phyloP scores from a whole-genome alignment of 2,797 vertebrate genomes.

The Glyptemys insculpta region DNA sequence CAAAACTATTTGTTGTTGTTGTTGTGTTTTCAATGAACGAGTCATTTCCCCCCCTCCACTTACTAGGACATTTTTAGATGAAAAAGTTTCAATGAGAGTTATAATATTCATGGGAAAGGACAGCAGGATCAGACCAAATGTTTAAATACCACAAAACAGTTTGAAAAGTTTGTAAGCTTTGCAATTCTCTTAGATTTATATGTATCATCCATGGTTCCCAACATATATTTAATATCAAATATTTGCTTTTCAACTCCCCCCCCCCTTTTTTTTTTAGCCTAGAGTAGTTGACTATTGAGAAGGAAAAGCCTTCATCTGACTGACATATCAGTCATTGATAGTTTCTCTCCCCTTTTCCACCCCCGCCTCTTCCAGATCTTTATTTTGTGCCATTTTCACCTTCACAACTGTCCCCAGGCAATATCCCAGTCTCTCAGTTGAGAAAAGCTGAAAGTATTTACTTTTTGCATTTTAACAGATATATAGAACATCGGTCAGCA shows the following conservation, averaged over 20 bases:
- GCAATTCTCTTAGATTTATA: background rate
- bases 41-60: background rate
- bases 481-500: background rate
- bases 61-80: background rate
- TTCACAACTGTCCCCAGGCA: background rate
- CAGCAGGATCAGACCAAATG: background rate
- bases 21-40: background rate
- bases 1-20: background rate
- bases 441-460: background rate
- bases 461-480: background rate
- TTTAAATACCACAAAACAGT: background rate
- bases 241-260: background rate
- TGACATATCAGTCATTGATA: background rate
- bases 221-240: background rate
- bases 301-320: background rate
- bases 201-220: no score
- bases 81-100: background rate
- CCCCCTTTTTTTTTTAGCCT: no score
- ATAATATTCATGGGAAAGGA: background rate
- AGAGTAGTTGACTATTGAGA: background rate
- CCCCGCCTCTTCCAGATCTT: background rate
- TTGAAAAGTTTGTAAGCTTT: background rate
- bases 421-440: background rate
- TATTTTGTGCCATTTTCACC: background rate
- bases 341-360: background rate